Evolutionary conservation across 2,888 invertebrate species (phyloP), one percentile per base, ranked within the genome.

Genomic region (Gymnoscelis rufifasciata): DNA sequence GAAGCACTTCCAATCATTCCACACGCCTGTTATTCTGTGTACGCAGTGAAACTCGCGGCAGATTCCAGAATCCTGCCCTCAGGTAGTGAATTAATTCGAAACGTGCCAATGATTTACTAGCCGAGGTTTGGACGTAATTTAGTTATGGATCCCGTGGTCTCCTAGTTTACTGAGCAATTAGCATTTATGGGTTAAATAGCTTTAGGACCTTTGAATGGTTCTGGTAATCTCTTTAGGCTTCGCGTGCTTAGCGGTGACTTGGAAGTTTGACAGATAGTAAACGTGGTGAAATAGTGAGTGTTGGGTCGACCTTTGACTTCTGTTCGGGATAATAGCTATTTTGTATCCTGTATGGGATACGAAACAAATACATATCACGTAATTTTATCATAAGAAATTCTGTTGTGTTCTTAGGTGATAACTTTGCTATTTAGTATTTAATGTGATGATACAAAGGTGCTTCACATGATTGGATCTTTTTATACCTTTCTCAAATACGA

Each of bases 31-130:
- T 19, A 19, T 19, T 19, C 5, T 19, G 19, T 19, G 2, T 6
- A 7, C 11, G 11, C 1, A n/a, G 28, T 10, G 28, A n/a, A 35
- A 15, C 35, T 11, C 35, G 19, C 10, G 10, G 15, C 11, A 35
- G 35, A 14, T 13, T 12, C 30, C 45, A 47, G 40, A 55, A 47
- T 55, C 36, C 46, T n/a, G 41, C 43, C n/a, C 74, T 69, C 76
- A 74, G 75, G 70, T 60, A 71, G 68, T 68, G 72, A 81, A 79
- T 82, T 83, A 83, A 81, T 81, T 78, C 69, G 76, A 71, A 75
- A 71, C 75, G 78, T 74, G 73, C 72, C 76, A 78, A 82, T 82
- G 81, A 81, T 83, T 81, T 76, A 83, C 70, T 64, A 64, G 60
- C 63, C 53, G 68, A 74, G 70, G 70, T 68, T 69, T 66, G 63